phyloP scores from a whole-genome alignment of 2,113 vertebrate genomes.

The Nipponia nippon region DNA sequence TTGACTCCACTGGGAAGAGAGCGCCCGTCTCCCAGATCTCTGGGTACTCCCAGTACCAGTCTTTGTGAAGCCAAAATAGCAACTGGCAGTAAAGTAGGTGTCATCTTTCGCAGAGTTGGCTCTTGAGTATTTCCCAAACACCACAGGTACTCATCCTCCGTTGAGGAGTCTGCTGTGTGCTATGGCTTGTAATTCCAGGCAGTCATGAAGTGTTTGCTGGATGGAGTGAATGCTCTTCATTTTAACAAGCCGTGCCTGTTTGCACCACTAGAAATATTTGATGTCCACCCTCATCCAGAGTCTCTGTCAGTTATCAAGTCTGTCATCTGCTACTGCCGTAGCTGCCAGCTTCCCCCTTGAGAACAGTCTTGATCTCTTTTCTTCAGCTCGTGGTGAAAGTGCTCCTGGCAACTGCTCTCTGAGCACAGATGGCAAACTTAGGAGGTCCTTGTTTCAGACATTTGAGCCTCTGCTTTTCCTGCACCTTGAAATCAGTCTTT shows the following conservation, averaged over 20 bases:
- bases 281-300: rapidly evolving
- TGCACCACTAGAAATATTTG: neutral
- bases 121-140: neutral
- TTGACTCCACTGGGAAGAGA: neutral
- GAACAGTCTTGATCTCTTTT: neutral
- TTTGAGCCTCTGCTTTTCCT: neutral
- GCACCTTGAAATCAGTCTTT: neutral
- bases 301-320: neutral
- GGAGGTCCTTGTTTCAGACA: neutral
- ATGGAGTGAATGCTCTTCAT: neutral
- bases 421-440: neutral
- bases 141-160: neutral
- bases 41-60: neutral
- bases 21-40: neutral
- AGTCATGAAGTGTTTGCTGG: neutral
- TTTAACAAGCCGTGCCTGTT: neutral
- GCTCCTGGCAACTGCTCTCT: neutral
- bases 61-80: neutral
- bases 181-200: neutral
- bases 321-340: neutral
- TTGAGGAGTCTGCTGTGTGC: rapidly evolving
- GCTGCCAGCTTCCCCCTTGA: neutral
- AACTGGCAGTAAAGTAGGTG: neutral
- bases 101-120: neutral
- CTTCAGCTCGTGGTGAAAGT: neutral